phyloP scores from a whole-genome alignment of 35 echinoderm and acorn worm genomes.

The Amphiura filiformis region DNA sequence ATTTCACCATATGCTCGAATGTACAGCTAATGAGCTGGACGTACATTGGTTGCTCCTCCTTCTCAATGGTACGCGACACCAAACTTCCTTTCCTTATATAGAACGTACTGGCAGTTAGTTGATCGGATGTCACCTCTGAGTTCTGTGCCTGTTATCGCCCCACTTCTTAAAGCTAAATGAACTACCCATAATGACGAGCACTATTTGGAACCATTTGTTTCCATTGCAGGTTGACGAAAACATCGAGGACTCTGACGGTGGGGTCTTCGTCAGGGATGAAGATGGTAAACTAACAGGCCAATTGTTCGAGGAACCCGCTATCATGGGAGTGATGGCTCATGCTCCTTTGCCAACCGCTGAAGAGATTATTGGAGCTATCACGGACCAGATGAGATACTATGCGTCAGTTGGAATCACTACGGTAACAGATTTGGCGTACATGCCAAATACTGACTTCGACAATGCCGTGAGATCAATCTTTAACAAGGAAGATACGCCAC shows the following conservation, averaged over 20 bases:
- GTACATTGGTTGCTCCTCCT: no score
- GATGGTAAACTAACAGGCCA: slow-evolving; percentile 32
- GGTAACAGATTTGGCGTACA: slow-evolving; percentile 52
- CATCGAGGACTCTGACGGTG: slow-evolving; percentile 13
- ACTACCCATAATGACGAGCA: no score
- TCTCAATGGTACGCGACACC: no score
- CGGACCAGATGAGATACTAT: slow-evolving; percentile 29
- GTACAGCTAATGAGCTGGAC: no score
- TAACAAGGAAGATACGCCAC: slow-evolving; percentile 12
- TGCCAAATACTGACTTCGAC: slow-evolving; percentile 20
- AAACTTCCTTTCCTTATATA: no score
- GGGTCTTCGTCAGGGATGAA: slow-evolving; percentile 29
- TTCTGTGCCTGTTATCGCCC: no score
- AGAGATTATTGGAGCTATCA: background rate
- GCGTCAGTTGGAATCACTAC: slow-evolving; percentile 55
- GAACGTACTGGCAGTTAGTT: no score
- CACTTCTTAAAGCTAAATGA: no score
- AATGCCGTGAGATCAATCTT: background rate
- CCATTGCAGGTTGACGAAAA: slow-evolving; percentile 27
- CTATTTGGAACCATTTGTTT: no score
- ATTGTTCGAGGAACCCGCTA: slow-evolving; percentile 31
- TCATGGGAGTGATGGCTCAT: slow-evolving; percentile 5
- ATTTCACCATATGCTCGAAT: no score
- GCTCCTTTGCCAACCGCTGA: background rate
- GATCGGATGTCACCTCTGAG: no score